Percentiles rank a stretch among this genome's conserved stretches.
These are phyloP conservation scores for Phrynosoma blainvillii DNA, from an alignment of 2,113 vertebrate genomes.

Conservation along the genomic window DNA sequence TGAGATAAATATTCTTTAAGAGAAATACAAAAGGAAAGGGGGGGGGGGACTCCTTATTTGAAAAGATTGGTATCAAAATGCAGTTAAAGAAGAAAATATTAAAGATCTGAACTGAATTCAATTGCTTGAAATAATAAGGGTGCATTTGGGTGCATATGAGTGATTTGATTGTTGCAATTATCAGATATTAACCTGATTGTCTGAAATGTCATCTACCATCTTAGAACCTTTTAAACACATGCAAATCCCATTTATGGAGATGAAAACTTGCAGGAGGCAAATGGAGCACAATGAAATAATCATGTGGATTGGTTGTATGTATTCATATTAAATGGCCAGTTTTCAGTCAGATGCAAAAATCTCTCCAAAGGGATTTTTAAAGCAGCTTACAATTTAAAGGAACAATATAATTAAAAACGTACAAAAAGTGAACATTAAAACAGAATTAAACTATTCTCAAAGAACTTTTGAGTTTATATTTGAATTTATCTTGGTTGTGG, in stretches of 20 bases:
- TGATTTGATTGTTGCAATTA: conserved; percentile 1
- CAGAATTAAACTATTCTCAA: too few relatives aligned
- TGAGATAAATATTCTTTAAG: not conserved
- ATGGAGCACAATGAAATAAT: not conserved
- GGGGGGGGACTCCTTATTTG: not conserved
- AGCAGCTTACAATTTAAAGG: too few relatives aligned
- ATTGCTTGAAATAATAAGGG: not conserved
- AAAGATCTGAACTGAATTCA: not conserved
- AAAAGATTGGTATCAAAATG: conserved; percentile 13
- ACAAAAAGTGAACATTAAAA: too few relatives aligned
- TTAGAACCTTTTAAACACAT: not conserved
- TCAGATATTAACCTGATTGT: not conserved
- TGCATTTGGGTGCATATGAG: not conserved
- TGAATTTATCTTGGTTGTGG: too few relatives aligned
- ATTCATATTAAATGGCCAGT: not conserved
- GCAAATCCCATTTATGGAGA: not conserved
- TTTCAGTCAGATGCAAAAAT: not conserved
- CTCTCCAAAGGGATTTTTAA: too few relatives aligned
- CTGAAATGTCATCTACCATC: not conserved
- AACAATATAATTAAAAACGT: too few relatives aligned
- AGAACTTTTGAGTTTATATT: too few relatives aligned
- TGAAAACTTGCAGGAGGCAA: not conserved
- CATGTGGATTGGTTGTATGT: not conserved
- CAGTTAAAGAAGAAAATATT: not conserved
- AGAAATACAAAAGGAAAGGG: not conserved